Percentiles rank a stretch among this genome's conserved stretches.
Conservation (phyloP, 2,113 vertebrate genomes). For the Catharus minimus region DNA sequence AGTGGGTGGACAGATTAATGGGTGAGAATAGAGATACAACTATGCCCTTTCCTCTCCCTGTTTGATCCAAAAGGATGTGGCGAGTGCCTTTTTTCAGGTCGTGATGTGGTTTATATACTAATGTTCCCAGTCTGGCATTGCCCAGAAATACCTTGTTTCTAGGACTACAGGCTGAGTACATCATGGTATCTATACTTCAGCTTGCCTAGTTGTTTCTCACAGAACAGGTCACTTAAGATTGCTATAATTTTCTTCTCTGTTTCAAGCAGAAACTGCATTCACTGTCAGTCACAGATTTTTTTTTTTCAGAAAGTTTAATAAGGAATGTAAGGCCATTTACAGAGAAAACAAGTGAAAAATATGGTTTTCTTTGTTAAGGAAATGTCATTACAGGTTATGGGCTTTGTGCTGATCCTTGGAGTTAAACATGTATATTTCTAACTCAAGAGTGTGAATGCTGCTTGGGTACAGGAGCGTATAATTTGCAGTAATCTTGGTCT, state of each 20-base stretch:
- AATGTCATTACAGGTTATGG: neutral
- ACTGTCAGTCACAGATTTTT: neutral
- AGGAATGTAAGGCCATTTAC: neutral
- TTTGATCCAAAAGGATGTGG: neutral
- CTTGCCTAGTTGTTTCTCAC: neutral
- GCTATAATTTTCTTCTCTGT: neutral
- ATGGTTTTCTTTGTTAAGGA: neutral
- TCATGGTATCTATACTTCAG: neutral
- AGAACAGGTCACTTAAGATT: neutral
- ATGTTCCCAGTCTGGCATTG: neutral
- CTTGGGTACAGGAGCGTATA: neutral
- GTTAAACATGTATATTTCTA: neutral
- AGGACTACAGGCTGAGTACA: neutral
- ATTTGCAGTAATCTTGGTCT: slow-evolving; percentile 31
- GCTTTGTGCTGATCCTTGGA: neutral
- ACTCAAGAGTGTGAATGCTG: neutral
- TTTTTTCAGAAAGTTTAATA: neutral
- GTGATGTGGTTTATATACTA: neutral
- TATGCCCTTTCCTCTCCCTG: neutral
- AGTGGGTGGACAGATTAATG: neutral
- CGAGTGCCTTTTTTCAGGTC: neutral
- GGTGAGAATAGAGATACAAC: neutral
- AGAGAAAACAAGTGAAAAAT: neutral
- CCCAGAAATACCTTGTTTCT: neutral
- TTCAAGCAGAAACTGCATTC: neutral